A percentile compares a stretch with the other conserved stretches of the same genome.
Evolutionary conservation across 2,888 invertebrate species (phyloP).

Genomic region (Rhyacophila evoluta): DNA sequence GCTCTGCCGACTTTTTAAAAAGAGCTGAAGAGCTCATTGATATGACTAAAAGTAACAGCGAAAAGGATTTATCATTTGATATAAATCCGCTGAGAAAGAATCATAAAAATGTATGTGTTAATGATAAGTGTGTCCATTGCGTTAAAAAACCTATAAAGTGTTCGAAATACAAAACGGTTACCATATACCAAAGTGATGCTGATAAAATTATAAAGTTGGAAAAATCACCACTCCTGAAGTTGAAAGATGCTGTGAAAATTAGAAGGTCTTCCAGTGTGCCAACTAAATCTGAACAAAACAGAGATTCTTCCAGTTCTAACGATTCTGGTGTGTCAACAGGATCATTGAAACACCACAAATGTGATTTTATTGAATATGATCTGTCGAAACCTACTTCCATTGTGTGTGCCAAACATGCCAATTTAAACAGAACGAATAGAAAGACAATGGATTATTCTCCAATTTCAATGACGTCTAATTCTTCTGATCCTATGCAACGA

Average conservation of each 20-base stretch:
- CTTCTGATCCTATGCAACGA: slow-evolving; percentile 74
- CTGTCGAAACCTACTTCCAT: slow-evolving; percentile 68
- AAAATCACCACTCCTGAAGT: slow-evolving; percentile 64
- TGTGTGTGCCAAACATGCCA: slow-evolving; percentile 65
- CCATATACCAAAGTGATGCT: neutral
- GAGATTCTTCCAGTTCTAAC: slow-evolving; percentile 79
- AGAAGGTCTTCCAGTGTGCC: slow-evolving; percentile 77
- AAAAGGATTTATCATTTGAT: slow-evolving; percentile 62
- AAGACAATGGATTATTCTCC: slow-evolving; percentile 65
- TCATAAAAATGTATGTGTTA: slow-evolving; percentile 63
- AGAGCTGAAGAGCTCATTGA: slow-evolving; percentile 66
- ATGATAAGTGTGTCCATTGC: slow-evolving; percentile 58
- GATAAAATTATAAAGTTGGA: slow-evolving; percentile 64
- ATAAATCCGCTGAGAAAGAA: slow-evolving; percentile 65
- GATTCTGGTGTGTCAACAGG: slow-evolving; percentile 79
- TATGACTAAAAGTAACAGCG: slow-evolving; percentile 61
- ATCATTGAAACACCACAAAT: slow-evolving; percentile 73
- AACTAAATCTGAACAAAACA: slow-evolving; percentile 76
- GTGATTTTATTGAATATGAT: slow-evolving; percentile 74
- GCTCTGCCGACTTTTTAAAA: slow-evolving; percentile 75
- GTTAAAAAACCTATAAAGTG: slow-evolving; percentile 54
- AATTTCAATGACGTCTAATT: slow-evolving; percentile 69
- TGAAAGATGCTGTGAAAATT: slow-evolving; percentile 73
- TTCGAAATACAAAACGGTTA: slow-evolving; percentile 33
- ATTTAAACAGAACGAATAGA: slow-evolving; percentile 66